Evolutionary conservation across 2,113 vertebrate genomes (phyloP).

Genomic region (Catharus fuscescens): DNA sequence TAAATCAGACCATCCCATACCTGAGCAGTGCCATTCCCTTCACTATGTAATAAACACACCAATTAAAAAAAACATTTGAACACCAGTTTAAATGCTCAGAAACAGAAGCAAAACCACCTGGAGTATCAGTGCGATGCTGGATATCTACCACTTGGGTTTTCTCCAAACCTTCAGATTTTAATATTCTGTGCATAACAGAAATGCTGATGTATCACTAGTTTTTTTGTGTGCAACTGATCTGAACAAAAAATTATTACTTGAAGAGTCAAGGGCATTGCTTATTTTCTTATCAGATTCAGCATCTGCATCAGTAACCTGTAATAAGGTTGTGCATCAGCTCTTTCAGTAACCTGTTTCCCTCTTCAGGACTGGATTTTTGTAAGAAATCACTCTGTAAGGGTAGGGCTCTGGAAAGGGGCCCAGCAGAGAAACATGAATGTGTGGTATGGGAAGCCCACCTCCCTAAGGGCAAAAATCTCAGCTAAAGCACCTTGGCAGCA

Average conservation of each 20-base stretch:
- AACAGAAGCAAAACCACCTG: background rate
- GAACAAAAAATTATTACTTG: background rate
- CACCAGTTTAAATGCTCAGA: background rate
- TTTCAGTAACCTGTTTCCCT: slow-evolving; percentile 6
- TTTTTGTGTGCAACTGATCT: background rate
- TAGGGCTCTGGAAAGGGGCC: background rate
- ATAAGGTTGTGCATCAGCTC: background rate
- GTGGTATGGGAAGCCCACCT: slow-evolving; percentile 8
- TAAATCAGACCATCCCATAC: background rate
- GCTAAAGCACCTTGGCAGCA: slow-evolving; percentile 45
- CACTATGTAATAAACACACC: background rate
- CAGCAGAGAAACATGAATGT: slow-evolving; percentile 5
- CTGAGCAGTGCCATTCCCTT: background rate
- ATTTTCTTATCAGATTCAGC: background rate
- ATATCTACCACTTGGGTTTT: background rate
- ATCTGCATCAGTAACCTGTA: background rate
- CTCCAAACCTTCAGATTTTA: background rate
- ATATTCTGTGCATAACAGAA: background rate
- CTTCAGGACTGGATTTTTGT: background rate
- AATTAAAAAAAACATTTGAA: background rate
- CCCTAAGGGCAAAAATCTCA: slow-evolving; percentile 38
- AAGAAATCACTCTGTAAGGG: background rate
- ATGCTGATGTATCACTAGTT: background rate
- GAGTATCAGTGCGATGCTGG: background rate
- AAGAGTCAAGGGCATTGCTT: background rate